A percentile compares a stretch with the other conserved stretches of the same genome.
phyloP scores from a whole-genome alignment of 1,140 invertebrate genomes.

The Achatina immaculata region DNA sequence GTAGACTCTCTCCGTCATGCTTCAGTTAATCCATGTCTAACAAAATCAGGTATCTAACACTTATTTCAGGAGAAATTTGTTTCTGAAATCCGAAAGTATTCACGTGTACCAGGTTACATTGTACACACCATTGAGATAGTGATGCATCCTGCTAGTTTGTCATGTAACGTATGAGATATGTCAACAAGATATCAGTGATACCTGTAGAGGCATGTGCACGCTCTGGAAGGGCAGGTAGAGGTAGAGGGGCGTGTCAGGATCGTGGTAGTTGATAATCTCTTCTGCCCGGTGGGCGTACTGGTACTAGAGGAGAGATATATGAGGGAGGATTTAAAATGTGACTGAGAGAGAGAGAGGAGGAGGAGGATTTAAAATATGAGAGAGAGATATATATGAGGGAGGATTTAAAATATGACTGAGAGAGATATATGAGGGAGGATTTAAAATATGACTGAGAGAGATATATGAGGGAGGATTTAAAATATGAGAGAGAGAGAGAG shows the following conservation, averaged over 20 bases:
- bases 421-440: neutral
- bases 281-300: constrained; percentile 11
- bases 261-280: constrained; percentile 33
- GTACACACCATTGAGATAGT: too few relatives aligned
- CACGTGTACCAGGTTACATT: too few relatives aligned
- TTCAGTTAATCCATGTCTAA: too few relatives aligned
- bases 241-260: constrained; percentile 47
- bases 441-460: neutral
- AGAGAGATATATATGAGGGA: neutral
- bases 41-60: too few relatives aligned
- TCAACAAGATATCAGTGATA: too few relatives aligned
- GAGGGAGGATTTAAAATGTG: neutral
- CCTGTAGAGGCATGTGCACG: constrained; percentile 36
- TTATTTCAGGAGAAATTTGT: too few relatives aligned
- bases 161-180: too few relatives aligned
- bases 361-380: neutral
- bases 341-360: neutral
- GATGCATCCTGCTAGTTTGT: too few relatives aligned
- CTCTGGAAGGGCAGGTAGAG: constrained; percentile 51
- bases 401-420: neutral
- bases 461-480: neutral
- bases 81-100: too few relatives aligned
- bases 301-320: too few relatives aligned
- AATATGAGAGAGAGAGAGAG: neutral
- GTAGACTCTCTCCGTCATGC: too few relatives aligned